A percentile compares a stretch with the other conserved stretches of the same genome.
Evolutionary conservation across 2,113 vertebrate species (phyloP).

Genomic region (Pomatostomus ruficeps): DNA sequence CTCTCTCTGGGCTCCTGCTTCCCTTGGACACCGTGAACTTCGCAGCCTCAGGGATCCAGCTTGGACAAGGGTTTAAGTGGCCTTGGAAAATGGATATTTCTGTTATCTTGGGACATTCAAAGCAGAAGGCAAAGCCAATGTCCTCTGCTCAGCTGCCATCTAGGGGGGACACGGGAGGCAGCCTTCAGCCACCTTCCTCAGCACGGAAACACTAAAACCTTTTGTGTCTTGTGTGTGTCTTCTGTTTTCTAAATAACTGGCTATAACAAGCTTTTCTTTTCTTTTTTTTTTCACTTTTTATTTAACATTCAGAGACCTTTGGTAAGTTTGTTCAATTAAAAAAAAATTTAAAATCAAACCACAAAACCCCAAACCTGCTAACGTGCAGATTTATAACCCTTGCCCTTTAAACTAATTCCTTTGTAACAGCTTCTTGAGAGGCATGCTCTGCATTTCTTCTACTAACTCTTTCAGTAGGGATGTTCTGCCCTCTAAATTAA

Average conservation of each 20-base stretch:
- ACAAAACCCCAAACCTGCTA: constrained; percentile 69
- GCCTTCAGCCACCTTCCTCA: background rate
- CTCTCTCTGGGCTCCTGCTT: background rate
- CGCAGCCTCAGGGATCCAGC: background rate
- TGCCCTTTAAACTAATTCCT: constrained; percentile 82
- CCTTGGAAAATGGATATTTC: background rate
- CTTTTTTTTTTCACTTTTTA: constrained; percentile 72
- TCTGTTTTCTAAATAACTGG: constrained; percentile 19
- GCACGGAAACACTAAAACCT: background rate
- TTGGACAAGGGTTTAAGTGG: background rate
- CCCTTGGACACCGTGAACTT: background rate
- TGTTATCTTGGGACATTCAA: background rate
- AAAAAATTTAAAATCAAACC: background rate
- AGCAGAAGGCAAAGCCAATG: background rate
- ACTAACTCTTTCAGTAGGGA: constrained; percentile 68
- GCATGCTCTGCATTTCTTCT: constrained; percentile 79
- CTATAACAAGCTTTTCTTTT: constrained; percentile 70
- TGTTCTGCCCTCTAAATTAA: constrained; percentile 41
- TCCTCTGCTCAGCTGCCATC: constrained; percentile 12
- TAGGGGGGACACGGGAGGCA: background rate
- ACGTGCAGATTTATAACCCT: constrained; percentile 47
- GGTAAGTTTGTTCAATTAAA: constrained; percentile 85
- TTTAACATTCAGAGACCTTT: constrained; percentile 94
- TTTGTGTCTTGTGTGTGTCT: constrained; percentile 44
- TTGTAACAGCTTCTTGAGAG: constrained; percentile 78